Base-by-base conservation (phyloP, 2,797 vertebrate genomes). In the Acanthurus tractus region DNA sequence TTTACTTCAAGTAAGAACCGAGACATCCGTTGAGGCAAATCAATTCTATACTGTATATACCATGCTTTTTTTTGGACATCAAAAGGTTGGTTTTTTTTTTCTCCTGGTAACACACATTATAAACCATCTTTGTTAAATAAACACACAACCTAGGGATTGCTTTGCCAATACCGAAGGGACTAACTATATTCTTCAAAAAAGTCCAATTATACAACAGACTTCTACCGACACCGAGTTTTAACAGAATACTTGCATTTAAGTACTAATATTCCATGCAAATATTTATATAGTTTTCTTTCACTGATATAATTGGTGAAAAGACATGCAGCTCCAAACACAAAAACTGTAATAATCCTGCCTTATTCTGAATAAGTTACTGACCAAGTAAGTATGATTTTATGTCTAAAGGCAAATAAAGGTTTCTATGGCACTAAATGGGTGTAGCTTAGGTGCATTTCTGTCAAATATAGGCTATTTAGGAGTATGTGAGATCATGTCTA, bases 401-500 rank as follows among this genome's bases (percentile, higher is more conserved):
- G 88, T 93, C 91, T 94, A 93, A 95, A 95, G 93, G 93, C 93
- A 94, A 94, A 93, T 92, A 90, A 93, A 93, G 93, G 92, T 93
- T 93, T 94, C 91, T 93, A 94, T 94, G 93, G 94, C 94, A 94
- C 94, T 94, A 94, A 93, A 93, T 93, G 92, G 93, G 90, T 92
- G 90, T 94, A 90, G 89, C 88, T 91, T 92, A 93, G 92, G 92
- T 94, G 92, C 89, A 91, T 92, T 85, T 90, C 86, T 88, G 88
- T 90, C 92, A 90, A 89, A 92, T 92, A 93, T 85, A 91, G 92
- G 90, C 91, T 92, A 89, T 91, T 89, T 83, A 88, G 58, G 75
- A 86, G 79, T 87, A 79, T 80, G 88, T 79, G 85, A 92, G 82
- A 88, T 85, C 88, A 42, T 69, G 85, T 90, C 91, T 86, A 88